Conservation (phyloP, 2,888 invertebrate genomes). For the Ormyrus thymus region DNA sequence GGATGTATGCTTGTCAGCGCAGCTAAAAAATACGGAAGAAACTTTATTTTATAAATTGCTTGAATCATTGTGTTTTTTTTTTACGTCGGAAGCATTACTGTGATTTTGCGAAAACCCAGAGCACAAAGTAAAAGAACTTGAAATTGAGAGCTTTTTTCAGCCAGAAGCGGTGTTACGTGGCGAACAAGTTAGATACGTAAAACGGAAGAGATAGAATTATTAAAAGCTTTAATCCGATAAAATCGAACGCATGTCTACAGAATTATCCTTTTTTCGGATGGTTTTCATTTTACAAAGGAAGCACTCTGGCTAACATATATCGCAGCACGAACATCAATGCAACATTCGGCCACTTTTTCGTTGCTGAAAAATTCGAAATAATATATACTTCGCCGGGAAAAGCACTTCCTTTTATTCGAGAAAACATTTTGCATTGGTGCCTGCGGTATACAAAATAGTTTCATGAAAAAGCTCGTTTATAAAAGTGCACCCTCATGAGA, state of each 20-base stretch:
- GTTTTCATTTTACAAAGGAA: slow-evolving; percentile 27
- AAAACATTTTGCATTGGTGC: too few species aligned
- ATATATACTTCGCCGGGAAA: too few species aligned
- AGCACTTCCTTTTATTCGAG: too few species aligned
- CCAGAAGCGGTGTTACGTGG: slow-evolving; percentile 33
- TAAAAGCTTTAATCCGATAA: slow-evolving; percentile 18
- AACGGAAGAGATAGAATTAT: slow-evolving; percentile 23
- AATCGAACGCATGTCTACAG: slow-evolving; percentile 5
- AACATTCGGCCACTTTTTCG: too few species aligned
- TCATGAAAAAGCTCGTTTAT: too few species aligned
- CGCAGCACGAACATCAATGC: too few species aligned
- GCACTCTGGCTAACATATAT: not conserved
- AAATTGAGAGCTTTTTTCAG: slow-evolving; percentile 3
- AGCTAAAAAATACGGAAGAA: slow-evolving; percentile 35
- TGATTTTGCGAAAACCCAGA: slow-evolving; percentile 28
- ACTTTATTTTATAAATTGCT: slow-evolving; percentile 43
- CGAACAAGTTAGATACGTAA: slow-evolving; percentile 41
- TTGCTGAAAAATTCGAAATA: too few species aligned
- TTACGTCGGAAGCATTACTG: slow-evolving; percentile 35
- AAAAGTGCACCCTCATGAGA: slow-evolving; percentile 6
- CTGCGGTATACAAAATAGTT: too few species aligned
- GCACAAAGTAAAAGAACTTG: not conserved
- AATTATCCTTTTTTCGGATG: not conserved
- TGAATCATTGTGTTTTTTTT: slow-evolving; percentile 1
- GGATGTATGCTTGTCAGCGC: slow-evolving; percentile 39